Evolutionary conservation across 2,888 invertebrate genomes (phyloP).

Genomic region (Morpho achilles): DNA sequence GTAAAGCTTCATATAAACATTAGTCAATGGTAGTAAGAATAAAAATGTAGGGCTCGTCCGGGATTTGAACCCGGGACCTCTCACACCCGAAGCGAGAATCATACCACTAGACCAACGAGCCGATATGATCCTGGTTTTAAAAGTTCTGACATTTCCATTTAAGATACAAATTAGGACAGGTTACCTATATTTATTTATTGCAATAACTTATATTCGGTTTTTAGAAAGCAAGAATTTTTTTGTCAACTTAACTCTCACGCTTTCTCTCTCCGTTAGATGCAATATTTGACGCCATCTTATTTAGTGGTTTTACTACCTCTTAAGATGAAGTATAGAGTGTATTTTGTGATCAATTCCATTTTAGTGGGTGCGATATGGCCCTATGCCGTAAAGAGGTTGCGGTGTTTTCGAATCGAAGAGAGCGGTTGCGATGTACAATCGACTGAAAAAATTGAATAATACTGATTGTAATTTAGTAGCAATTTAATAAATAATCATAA

Average conservation of each 20-base stretch:
- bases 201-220: conserved; percentile 1
- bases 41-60: conserved; percentile 68
- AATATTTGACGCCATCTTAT: conserved; percentile 14
- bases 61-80: conserved; percentile 81
- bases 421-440: conserved; percentile 31
- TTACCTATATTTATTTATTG: not conserved
- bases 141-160: not conserved
- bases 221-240: conserved; percentile 14
- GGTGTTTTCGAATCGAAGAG: conserved; percentile 69
- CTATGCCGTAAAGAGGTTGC: conserved; percentile 40
- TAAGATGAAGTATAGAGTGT: conserved; percentile 12
- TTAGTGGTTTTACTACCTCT: conserved; percentile 11
- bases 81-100: conserved; percentile 81
- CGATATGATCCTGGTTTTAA: conserved; percentile 29
- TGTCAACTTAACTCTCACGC: conserved; percentile 13
- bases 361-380: conserved; percentile 17
- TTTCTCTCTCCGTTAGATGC: conserved; percentile 13
- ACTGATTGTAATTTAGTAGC: no score
- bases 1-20: no score
- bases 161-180: not conserved
- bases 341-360: conserved; percentile 16
- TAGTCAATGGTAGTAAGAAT: no score
- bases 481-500: no score
- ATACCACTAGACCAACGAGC: conserved; percentile 81
- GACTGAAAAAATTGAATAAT: not conserved